Base-by-base conservation (phyloP, 2,113 vertebrate species). In the Crypturellus undulatus region DNA sequence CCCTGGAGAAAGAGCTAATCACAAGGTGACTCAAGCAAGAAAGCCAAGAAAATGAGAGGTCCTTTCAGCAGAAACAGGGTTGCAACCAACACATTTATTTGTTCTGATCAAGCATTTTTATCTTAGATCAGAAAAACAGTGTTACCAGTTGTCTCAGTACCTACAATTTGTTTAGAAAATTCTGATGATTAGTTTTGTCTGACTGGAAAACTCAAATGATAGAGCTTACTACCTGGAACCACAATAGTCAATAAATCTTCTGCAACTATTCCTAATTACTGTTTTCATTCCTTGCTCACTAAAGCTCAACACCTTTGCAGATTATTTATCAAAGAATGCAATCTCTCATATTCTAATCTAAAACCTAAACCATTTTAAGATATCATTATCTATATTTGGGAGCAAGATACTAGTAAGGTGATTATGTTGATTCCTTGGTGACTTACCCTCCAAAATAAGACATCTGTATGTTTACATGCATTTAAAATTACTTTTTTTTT, bases 21-120 rank as follows among this genome's bases (percentile, higher is more conserved):
- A 80, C 40, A 87, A 43, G 20, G 25, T 77, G 52, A 38, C 20
- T 63, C 45, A 62, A 43, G 42, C 30, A 87, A 32, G 40, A 76
- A 19, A 8, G 25, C 28, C 36, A 40, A 2, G 1, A 18, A 14
- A 42, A 34, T 24, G 38, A 1, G 2, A 72, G 25, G 12, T 45
- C 26, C 38, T 49, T 72, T 60, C 32, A 68, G 26, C 15, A 63
- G 19, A 26, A 64, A 4, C 9, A 54, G 47, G 63, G 47, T 13
- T 38, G 36, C 26, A 62, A 24, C 21, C 18, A 5, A 56, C 34
- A 62, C 24, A 36, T 34, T 34, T 12, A 21, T 43, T 54, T 17
- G n/a, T 38, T 34, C 34, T 51, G 25, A 52, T 45, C 24, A 45
- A 69, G 36, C 21, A 70, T 51, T 70, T 34, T 70, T 45, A 34